A percentile compares a stretch with the other conserved stretches of the same genome.
phyloP scores from a whole-genome alignment of 2,888 invertebrate species.

The Spisula solida region DNA sequence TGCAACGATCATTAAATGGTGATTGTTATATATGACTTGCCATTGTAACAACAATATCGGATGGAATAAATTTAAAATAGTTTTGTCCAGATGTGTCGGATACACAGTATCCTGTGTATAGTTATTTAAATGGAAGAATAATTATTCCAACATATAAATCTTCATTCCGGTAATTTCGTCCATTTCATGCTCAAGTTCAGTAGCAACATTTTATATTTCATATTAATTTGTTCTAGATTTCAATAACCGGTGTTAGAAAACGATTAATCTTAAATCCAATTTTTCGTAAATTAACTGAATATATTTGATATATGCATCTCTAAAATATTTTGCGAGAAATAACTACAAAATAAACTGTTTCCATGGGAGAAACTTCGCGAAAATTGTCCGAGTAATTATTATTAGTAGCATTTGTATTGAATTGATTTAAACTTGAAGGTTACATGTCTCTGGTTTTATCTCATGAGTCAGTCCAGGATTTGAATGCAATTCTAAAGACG shows the following conservation, averaged over 20 bases:
- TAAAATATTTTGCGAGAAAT: background rate
- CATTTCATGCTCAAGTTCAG: background rate
- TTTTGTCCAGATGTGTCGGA: no score
- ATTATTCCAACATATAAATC: background rate
- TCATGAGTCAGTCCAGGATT: no score
- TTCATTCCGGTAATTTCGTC: background rate
- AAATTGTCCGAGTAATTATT: background rate
- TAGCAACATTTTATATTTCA: no score
- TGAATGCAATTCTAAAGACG: no score
- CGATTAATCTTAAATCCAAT: background rate
- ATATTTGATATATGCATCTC: background rate
- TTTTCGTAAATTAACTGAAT: background rate
- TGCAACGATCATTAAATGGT: background rate
- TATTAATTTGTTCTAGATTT: background rate
- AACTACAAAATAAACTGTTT: background rate
- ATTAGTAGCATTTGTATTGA: background rate
- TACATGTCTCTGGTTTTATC: no score
- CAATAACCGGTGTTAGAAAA: background rate
- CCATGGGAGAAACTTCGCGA: background rate
- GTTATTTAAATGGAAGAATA: background rate
- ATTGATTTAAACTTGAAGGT: background rate
- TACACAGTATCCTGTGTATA: background rate
- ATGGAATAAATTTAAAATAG: no score
- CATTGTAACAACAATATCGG: no score
- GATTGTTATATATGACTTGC: no score